Conservation (phyloP, 2,888 invertebrate genomes). For the Dioctria linearis region DNA sequence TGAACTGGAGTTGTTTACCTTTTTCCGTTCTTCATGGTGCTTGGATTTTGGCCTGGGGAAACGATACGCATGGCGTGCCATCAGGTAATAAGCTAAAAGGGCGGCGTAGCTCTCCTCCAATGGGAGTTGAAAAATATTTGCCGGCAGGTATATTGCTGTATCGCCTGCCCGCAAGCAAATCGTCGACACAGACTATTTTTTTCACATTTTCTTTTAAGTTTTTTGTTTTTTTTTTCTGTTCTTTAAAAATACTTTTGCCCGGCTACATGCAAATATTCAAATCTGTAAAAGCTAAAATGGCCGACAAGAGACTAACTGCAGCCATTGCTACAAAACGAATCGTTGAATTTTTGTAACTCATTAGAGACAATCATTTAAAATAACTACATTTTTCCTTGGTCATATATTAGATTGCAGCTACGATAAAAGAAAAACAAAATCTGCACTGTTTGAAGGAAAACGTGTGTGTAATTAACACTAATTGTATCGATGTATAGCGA, state of each 20-base stretch:
- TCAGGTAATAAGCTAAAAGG: constrained; percentile 52
- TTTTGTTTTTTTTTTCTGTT: not conserved
- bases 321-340: constrained; percentile 18
- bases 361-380: constrained; percentile 19
- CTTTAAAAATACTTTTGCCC: not conserved
- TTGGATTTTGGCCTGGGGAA: constrained; percentile 38
- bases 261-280: constrained; percentile 34
- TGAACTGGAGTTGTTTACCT: constrained; percentile 28
- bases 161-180: constrained; percentile 46
- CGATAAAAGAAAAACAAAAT: no score
- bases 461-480: no score
- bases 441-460: no score
- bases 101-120: constrained; percentile 52
- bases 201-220: constrained; percentile 7
- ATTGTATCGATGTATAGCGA: no score
- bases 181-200: constrained; percentile 12
- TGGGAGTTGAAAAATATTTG: constrained; percentile 39
- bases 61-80: constrained; percentile 53
- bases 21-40: constrained; percentile 44
- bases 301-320: constrained; percentile 7
- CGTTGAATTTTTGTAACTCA: not conserved
- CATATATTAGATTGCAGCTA: not conserved
- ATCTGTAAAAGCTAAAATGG: constrained; percentile 37
- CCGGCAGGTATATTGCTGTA: constrained; percentile 26
- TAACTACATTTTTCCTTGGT: not conserved